A percentile compares a stretch with the other conserved stretches of the same genome.
These are phyloP conservation scores for Amiota mariae DNA, from an alignment of 2,888 invertebrate genomes.

Conservation along the genomic window DNA sequence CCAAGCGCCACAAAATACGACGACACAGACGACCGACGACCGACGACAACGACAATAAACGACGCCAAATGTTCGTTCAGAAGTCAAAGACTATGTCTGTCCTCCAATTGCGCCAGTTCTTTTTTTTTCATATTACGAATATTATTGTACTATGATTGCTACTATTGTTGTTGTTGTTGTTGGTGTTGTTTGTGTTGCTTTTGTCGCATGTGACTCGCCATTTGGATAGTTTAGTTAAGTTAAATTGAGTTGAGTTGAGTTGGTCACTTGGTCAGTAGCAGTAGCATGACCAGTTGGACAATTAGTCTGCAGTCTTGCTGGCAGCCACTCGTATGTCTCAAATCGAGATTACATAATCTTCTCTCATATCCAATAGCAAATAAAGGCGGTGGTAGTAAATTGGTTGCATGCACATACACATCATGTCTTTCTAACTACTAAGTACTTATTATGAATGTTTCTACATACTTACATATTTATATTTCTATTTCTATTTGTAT, in stretches of 20 bases:
- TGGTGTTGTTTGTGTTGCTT: conserved; percentile 35
- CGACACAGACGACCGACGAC: too few relatives aligned
- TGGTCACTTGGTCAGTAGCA: conserved; percentile 45
- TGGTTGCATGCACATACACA: conserved; percentile 42
- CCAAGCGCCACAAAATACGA: conserved; percentile 10
- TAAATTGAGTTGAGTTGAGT: background rate
- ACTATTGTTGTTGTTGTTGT: conserved; percentile 34
- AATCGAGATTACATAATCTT: conserved; percentile 17
- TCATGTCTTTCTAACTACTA: conserved; percentile 14
- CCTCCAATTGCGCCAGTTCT: conserved; percentile 34
- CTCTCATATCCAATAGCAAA: background rate
- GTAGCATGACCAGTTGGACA: conserved; percentile 1
- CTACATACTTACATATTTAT: too few relatives aligned
- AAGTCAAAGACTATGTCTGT: conserved; percentile 43
- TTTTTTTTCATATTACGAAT: too few relatives aligned
- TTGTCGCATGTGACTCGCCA: conserved; percentile 44
- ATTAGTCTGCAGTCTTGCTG: conserved; percentile 40
- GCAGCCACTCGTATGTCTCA: background rate
- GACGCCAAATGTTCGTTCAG: conserved; percentile 32
- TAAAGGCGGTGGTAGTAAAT: too few relatives aligned
- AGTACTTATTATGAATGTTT: too few relatives aligned
- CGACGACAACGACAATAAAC: conserved; percentile 45
- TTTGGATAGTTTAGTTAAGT: too few relatives aligned
- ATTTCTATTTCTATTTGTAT: too few relatives aligned
- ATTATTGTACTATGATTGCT: background rate